phyloP scores from a whole-genome alignment of 1,140 invertebrate genomes.

The Nebria ingens region DNA sequence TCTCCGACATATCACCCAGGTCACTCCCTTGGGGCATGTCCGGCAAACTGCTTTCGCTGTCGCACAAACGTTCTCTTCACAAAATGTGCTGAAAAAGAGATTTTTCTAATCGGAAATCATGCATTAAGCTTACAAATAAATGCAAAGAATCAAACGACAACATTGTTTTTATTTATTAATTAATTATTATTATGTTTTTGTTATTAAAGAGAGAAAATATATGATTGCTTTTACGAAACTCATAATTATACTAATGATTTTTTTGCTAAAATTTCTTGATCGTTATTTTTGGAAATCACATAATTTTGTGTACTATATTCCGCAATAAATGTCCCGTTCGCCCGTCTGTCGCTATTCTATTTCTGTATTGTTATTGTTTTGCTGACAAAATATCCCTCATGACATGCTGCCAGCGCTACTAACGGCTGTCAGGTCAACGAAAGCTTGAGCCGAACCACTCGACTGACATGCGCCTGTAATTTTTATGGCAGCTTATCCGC shows the following conservation, averaged over 20 bases:
- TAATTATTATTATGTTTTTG: background rate
- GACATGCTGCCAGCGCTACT: background rate
- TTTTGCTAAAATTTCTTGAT: too few species aligned
- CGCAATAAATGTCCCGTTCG: background rate
- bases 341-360: background rate
- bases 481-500: background rate
- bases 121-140: too few species aligned
- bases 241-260: too few species aligned
- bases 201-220: too few species aligned
- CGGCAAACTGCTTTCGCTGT: conserved; percentile 2
- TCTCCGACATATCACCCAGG: background rate
- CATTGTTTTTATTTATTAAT: too few species aligned
- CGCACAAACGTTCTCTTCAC: background rate
- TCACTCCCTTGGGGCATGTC: conserved; percentile 1
- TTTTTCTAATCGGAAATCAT: conserved; percentile 3
- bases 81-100: background rate
- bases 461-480: background rate
- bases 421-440: background rate
- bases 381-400: too few species aligned
- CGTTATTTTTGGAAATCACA: too few species aligned
- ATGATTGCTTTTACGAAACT: too few species aligned
- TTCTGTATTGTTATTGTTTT: background rate
- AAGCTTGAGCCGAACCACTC: background rate
- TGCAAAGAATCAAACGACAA: too few species aligned
- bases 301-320: too few species aligned